Base-by-base conservation (phyloP, 1,140 invertebrate species). In the Pomacea maculata region DNA sequence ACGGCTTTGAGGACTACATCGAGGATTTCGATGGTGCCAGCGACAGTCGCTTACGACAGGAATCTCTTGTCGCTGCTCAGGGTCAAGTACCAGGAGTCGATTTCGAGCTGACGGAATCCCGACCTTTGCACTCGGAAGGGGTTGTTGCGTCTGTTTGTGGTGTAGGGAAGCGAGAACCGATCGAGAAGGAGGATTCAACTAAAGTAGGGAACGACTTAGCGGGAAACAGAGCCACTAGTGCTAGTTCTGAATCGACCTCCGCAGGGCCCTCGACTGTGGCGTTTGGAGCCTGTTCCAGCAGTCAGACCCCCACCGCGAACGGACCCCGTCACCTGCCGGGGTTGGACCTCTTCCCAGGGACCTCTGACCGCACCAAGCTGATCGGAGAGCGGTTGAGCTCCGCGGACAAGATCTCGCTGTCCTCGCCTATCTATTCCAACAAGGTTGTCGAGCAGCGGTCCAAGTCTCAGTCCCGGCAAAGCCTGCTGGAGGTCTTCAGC, bases 401-500 rank as follows among this genome's bases (percentile, higher is more conserved):
- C 45, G 83, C 91, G 71, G 88, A 92, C 45, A 92, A 91, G 29
- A 90, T 87, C 76, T 86, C 83, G 75, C 83, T 89, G 34, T 83
- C 90, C 79, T 87, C 91, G 81, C 85, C 90, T 83, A 86, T 87
- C 68, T 87, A 88, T 84, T 85, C 88, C 64, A 87, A 81, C 80
- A 87, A 88, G 83, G 83, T 83, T 14, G 85, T 88, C 8, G 89
- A 91, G 78, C 84, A 88, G 81, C 84, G 88, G 81, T 85, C 85
- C 29, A 93, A 93, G 87, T 93, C 93, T 21, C 92, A 92, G 1
- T 94, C 93, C 12, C 90, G 92, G 78, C 92, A 93, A 84, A 93
- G 92, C 79, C 91, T 94, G n/a, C 88, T 94, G 65, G 95, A 95
- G 90, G 91, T 95, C 82, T 94, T 95, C 76, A 93, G 93, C 81